Conservation (phyloP, 2,113 vertebrate genomes). For the Rousettus leschenaultii region DNA sequence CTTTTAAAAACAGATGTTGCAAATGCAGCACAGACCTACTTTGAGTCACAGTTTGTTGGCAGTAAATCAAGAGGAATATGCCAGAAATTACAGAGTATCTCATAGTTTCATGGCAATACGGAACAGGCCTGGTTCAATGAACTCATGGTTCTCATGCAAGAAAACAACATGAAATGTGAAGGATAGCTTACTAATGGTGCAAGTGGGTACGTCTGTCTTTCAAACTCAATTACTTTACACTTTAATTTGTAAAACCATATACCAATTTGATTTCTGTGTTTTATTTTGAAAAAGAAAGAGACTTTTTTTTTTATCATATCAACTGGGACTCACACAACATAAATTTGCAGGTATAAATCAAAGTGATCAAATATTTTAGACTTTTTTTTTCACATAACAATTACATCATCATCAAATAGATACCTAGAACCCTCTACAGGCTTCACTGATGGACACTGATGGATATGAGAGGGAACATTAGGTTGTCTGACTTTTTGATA, state of each 20-base stretch:
- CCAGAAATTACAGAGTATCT: background rate
- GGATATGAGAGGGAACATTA: background rate
- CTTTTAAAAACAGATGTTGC: conserved; percentile 4
- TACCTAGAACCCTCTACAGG: background rate
- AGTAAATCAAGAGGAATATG: background rate
- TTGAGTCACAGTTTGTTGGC: background rate
- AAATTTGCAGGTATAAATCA: background rate
- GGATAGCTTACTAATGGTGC: background rate
- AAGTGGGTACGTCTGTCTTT: background rate
- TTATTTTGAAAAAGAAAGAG: background rate
- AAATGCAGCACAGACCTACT: background rate
- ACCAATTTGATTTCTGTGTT: background rate
- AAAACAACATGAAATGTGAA: background rate
- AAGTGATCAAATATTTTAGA: background rate
- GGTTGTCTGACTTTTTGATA: background rate
- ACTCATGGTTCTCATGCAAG: background rate
- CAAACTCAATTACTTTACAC: background rate
- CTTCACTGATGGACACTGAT: background rate
- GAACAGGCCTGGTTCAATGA: background rate
- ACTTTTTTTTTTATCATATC: background rate
- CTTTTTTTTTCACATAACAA: background rate
- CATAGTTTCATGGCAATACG: background rate
- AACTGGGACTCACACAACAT: background rate
- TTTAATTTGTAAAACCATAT: background rate
- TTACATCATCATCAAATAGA: background rate